phyloP scores from a whole-genome alignment of 2,113 vertebrate genomes.

The Microtus ochrogaster region DNA sequence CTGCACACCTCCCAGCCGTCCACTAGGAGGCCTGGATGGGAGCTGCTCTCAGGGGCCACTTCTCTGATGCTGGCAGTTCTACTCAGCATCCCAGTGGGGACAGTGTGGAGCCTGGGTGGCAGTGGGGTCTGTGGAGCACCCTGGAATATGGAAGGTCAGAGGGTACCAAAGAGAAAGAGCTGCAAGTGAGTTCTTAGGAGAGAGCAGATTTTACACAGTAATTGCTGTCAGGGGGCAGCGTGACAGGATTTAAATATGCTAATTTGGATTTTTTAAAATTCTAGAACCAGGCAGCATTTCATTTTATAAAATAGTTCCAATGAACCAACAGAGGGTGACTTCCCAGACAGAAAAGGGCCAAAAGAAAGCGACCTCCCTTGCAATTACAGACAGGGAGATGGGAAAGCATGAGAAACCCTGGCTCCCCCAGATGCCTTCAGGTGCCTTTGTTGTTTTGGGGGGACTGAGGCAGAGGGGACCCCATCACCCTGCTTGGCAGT shows the following conservation, averaged over 20 bases:
- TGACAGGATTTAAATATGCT: neutral
- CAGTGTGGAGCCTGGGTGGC: accelerated
- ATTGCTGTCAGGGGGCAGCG: neutral
- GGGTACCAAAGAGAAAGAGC: neutral
- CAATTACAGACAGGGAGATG: neutral
- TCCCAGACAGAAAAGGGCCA: neutral
- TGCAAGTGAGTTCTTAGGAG: accelerated
- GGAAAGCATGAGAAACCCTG: neutral
- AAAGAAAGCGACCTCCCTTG: neutral
- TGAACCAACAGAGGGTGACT: neutral
- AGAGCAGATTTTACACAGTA: neutral
- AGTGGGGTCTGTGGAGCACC: accelerated
- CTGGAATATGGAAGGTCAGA: neutral
- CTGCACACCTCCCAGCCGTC: too few species aligned
- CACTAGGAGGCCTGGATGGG: neutral
- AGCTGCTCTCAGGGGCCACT: neutral
- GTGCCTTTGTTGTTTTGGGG: neutral
- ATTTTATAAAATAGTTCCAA: neutral
- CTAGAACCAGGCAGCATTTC: neutral
- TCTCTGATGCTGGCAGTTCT: neutral
- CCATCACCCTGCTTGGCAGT: neutral
- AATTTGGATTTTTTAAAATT: neutral
- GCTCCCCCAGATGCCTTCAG: neutral
- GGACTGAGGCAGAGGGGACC: neutral
- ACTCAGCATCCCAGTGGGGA: neutral